Conservation (phyloP, 2,113 vertebrate genomes). For the Ptyas mucosa region DNA sequence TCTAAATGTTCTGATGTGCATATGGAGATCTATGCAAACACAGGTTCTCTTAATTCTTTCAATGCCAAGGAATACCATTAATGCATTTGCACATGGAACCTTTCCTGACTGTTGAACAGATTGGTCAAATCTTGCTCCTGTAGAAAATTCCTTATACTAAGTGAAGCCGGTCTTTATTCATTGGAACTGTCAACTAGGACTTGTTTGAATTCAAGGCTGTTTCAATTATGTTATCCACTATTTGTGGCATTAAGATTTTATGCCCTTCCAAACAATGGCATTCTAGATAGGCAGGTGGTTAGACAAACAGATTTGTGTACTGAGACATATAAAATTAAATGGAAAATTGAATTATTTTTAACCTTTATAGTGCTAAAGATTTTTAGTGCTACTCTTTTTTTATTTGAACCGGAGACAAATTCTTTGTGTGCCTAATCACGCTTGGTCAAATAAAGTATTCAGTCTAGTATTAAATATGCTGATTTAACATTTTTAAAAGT, state of each 20-base stretch:
- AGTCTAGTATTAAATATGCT: constrained; percentile 39
- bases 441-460: too few species aligned
- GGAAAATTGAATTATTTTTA: neutral
- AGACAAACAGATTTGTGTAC: neutral
- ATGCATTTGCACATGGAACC: neutral
- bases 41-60: neutral
- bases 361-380: neutral
- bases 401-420: neutral
- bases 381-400: neutral
- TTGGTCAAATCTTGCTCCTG: neutral
- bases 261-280: constrained; percentile 47
- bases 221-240: neutral
- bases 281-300: neutral
- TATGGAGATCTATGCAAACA: neutral
- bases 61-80: neutral
- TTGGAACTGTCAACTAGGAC: neutral
- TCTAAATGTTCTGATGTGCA: neutral
- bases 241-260: constrained; percentile 10
- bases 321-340: neutral
- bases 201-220: constrained; percentile 31
- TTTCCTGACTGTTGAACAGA: neutral
- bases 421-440: too few species aligned
- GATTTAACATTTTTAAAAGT: constrained; percentile 40
- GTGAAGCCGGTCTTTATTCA: neutral
- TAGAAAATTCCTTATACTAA: neutral